phyloP scores from a whole-genome alignment of 2,888 invertebrate species.

The Phytoseiulus persimilis region DNA sequence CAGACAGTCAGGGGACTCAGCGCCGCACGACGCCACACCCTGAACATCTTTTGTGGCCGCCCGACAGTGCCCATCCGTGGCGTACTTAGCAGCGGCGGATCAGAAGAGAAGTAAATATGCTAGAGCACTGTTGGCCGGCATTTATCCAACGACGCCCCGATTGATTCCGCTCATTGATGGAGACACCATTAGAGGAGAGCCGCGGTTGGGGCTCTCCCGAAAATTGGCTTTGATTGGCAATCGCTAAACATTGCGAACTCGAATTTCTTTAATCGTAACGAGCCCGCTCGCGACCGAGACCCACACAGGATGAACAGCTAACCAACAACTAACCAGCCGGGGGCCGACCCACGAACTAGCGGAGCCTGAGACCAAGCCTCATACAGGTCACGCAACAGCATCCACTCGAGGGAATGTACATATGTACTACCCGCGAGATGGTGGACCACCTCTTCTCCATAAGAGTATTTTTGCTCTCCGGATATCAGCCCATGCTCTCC shows the following conservation, averaged over 20 bases:
- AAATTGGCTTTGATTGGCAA: background rate
- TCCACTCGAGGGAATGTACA: background rate
- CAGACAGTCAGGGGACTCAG: background rate
- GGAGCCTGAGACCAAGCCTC: background rate
- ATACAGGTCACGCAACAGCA: background rate
- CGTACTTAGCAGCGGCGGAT: background rate
- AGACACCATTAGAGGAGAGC: background rate
- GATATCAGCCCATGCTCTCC: background rate
- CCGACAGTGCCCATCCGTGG: background rate
- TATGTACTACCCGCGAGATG: background rate
- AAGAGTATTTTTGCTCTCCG: background rate
- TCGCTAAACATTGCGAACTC: background rate
- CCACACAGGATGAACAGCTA: background rate
- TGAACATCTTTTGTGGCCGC: background rate
- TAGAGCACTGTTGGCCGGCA: background rate
- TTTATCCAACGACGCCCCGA: background rate
- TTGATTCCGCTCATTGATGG: background rate
- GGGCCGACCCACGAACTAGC: background rate
- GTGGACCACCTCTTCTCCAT: background rate
- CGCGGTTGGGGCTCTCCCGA: background rate
- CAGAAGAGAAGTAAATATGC: background rate
- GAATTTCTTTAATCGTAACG: background rate
- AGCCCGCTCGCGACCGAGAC: background rate
- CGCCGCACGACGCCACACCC: background rate
- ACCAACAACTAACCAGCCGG: background rate